Evolutionary conservation across 1,140 invertebrate species (phyloP).

Genomic region (Acyrthosiphon pisum): DNA sequence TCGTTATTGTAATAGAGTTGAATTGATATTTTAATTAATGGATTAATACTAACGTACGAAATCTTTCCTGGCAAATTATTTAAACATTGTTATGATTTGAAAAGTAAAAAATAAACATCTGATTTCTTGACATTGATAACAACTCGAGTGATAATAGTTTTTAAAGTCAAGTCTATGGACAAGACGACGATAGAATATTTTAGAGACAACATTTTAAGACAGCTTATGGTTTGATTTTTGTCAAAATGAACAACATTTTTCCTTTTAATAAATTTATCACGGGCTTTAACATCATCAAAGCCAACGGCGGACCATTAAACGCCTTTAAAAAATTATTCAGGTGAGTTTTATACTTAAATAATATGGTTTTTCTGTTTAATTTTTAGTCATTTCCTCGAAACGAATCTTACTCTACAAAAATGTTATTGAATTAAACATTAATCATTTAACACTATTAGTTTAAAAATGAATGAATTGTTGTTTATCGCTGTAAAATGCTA

Average conservation of each 20-base stretch:
- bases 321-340: constrained; percentile 77
- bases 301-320: constrained; percentile 78
- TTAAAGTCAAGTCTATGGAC: not conserved
- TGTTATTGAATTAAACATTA: not conserved
- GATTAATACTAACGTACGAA: not conserved
- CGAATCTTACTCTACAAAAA: not conserved
- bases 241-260: constrained; percentile 56
- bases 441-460: not conserved
- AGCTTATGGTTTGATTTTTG: not conserved
- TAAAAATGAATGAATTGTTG: not conserved
- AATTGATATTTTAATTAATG: not conserved
- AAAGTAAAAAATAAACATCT: constrained; percentile 16
- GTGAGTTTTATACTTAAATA: constrained; percentile 66
- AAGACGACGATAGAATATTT: not conserved
- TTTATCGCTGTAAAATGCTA: not conserved
- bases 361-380: not conserved
- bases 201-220: too few relatives aligned
- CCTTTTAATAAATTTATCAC: constrained; percentile 74
- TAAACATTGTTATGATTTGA: not conserved
- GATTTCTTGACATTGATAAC: constrained; percentile 40
- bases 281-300: constrained; percentile 73
- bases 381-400: constrained; percentile 34
- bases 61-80: not conserved
- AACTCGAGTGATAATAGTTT: not conserved
- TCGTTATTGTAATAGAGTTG: not conserved